phyloP scores from a whole-genome alignment of 2,113 vertebrate genomes.

The Chionodraco myersi region DNA sequence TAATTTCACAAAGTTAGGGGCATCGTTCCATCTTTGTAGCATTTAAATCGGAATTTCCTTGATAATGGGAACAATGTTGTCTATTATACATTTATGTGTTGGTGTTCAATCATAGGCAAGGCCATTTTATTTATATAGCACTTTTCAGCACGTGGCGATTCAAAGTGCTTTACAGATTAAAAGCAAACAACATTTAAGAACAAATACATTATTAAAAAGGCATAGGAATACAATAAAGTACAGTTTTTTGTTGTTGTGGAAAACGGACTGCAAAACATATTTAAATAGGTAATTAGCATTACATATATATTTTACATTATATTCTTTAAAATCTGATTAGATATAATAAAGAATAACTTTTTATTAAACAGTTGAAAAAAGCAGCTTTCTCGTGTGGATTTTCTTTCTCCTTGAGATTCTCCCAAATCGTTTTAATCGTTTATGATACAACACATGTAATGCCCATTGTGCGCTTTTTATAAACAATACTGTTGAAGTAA shows the following conservation, averaged over 20 bases:
- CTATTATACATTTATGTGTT: not conserved
- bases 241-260: not conserved
- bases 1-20: conserved; percentile 42
- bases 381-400: not conserved
- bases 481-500: not conserved
- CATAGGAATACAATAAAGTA: not conserved
- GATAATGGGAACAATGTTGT: not conserved
- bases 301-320: too few species aligned
- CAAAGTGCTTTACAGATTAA: too few species aligned
- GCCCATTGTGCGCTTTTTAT: not conserved
- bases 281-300: too few species aligned
- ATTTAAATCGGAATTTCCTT: conserved; percentile 10
- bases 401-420: not conserved
- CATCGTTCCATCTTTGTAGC: conserved; percentile 1
- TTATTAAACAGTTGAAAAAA: not conserved
- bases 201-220: too few species aligned
- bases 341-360: not conserved
- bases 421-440: not conserved
- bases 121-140: too few species aligned
- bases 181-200: too few species aligned
- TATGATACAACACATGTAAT: not conserved
- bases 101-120: not conserved
- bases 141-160: too few species aligned
- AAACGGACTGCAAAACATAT: too few species aligned
- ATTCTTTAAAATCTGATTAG: too few species aligned